Evolutionary conservation across 1,140 invertebrate genomes (phyloP).

Genomic region (Adoxophyes honmai): DNA sequence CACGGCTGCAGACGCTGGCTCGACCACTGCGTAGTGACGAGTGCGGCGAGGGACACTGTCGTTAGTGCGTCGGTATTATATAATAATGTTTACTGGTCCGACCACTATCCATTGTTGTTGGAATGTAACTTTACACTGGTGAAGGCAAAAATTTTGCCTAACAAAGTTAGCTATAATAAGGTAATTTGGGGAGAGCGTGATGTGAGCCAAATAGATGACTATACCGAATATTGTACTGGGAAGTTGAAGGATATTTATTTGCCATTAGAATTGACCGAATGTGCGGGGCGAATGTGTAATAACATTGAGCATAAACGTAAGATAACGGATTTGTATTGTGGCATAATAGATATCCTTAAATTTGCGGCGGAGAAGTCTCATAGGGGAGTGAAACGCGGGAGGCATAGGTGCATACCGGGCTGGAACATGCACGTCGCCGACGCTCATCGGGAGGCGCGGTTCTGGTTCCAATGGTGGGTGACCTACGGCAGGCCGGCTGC

Average conservation of each 20-base stretch:
- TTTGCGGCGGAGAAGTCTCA: background rate
- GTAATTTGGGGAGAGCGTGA: conserved; percentile 17
- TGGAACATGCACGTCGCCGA: background rate
- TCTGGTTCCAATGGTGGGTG: background rate
- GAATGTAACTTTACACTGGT: background rate
- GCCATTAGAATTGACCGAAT: background rate
- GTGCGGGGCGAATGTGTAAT: background rate
- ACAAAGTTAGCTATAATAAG: background rate
- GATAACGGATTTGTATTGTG: background rate
- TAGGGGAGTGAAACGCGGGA: background rate
- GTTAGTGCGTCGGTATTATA: background rate
- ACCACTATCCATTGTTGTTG: background rate
- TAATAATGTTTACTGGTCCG: background rate
- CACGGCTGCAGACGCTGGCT: conserved; percentile 26
- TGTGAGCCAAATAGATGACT: conserved; percentile 4
- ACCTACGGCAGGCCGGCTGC: background rate
- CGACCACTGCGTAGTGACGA: conserved; percentile 29
- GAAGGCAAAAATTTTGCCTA: background rate
- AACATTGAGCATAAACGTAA: background rate
- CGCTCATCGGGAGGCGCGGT: background rate
- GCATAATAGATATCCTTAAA: background rate
- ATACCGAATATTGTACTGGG: background rate
- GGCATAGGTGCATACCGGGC: background rate
- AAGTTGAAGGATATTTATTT: background rate
- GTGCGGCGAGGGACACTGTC: conserved; percentile 10